Base-by-base conservation (phyloP, 2,113 vertebrate species). In the Oncorhynchus keta region DNA sequence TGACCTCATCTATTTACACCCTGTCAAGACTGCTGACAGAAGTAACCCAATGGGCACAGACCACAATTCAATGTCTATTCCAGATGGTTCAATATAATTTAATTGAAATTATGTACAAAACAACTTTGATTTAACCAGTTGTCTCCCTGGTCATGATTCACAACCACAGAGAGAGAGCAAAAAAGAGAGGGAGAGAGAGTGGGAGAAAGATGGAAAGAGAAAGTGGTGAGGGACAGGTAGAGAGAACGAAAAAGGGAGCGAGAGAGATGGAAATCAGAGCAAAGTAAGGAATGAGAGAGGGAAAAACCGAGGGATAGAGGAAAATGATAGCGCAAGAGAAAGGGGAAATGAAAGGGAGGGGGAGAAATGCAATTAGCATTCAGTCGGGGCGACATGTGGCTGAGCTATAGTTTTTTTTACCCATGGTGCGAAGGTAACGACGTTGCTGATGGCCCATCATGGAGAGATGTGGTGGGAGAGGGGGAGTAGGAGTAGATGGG, bases 1-100 rank as follows among this genome's bases (percentile, higher is more conserved):
- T 83, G 84, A 87, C 85, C 88, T 79, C 75, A 82, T 84, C 76
- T 87, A 87, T 92, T 92, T 90, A 81, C 87, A 83, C 80, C 71
- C 45, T 78, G 70, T 84, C 72, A 75, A 70, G 35, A 20, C 68
- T 24, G 68, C 45, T 24, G 70, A 73, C 76, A 77, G 66, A 45
- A 72, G 24, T 45, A 45, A 45, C 39, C 39, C 39, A 45, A 9
- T 45, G 39, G 39, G 9, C 9, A 45, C 39, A 45, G 39, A 45
- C 39, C 39, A 45, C 39, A 45, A 45, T 45, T 45, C 39, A 45
- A 45, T 1, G 9, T 45, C 39, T 45, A 45, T 45, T 45, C 2
- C 39, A 45, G 2, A 3, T 45, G 39, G 9, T 45, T 45, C 39
- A 45, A 45, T 45, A 2, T 45, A 45, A 11, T 45, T 45, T 12